phyloP scores from a whole-genome alignment of 2,888 invertebrate genomes.

The Dusona sp. region DNA sequence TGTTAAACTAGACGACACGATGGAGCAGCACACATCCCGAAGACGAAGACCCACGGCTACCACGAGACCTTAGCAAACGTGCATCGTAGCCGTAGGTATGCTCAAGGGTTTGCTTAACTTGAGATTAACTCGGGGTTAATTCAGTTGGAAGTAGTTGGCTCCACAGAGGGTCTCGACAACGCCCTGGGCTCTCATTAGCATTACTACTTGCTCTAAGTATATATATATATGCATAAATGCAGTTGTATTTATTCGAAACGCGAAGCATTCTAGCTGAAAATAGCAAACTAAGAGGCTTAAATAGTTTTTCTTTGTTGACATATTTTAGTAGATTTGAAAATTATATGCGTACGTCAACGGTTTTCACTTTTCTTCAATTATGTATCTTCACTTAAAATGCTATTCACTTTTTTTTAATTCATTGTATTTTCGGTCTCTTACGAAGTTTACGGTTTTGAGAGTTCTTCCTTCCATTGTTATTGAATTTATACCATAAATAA shows the following conservation, averaged over 20 bases:
- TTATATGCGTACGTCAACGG: no score
- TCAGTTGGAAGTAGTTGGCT: conserved; percentile 82
- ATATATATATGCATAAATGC: conserved; percentile 30
- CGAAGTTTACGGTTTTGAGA: not conserved
- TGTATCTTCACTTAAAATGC: no score
- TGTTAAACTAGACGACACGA: conserved; percentile 56
- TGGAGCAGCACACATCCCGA: conserved; percentile 47
- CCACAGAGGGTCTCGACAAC: conserved; percentile 75
- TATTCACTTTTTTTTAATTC: not conserved
- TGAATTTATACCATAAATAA: not conserved
- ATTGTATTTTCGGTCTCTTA: not conserved
- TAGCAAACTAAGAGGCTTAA: not conserved
- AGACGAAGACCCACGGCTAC: conserved; percentile 59
- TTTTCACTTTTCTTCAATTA: no score
- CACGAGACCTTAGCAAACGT: conserved; percentile 69
- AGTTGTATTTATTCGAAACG: not conserved
- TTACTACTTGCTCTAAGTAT: conserved; percentile 74
- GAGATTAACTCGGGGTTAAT: conserved; percentile 84
- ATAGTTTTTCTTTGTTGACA: not conserved
- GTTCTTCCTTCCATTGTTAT: not conserved
- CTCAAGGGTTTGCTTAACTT: conserved; percentile 83
- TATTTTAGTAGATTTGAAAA: no score
- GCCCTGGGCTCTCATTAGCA: conserved; percentile 82
- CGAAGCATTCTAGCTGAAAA: not conserved
- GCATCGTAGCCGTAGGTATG: conserved; percentile 79